phyloP scores from a whole-genome alignment of 2,113 vertebrate genomes.

The Lynx canadensis region DNA sequence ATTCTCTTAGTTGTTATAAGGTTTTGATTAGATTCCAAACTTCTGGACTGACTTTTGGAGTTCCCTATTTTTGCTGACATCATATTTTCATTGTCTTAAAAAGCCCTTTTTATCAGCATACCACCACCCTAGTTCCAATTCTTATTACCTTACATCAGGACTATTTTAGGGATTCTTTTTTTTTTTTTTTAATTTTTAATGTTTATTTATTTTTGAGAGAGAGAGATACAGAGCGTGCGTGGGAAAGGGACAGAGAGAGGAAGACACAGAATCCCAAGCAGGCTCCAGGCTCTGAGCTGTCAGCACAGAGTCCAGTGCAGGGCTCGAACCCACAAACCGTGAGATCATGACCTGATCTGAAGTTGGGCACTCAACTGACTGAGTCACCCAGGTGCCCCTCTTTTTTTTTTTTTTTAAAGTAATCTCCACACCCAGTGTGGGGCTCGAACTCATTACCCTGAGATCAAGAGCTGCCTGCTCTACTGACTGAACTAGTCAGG shows the following conservation, averaged over 20 bases:
- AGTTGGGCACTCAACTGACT: no score
- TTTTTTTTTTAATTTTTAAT: no score
- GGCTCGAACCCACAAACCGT: no score
- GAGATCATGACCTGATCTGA: no score
- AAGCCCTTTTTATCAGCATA: background rate
- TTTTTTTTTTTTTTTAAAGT: background rate
- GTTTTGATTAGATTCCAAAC: background rate
- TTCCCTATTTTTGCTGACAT: background rate
- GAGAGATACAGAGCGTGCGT: no score
- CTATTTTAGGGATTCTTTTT: background rate
- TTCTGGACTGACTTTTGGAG: background rate
- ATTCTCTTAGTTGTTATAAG: background rate
- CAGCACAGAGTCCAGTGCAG: no score
- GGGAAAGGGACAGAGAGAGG: no score
- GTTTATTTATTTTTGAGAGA: no score
- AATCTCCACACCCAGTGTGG: background rate
- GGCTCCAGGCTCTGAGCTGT: no score
- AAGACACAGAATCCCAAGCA: no score
- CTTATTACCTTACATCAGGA: background rate
- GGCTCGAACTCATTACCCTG: background rate
- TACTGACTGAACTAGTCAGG: background rate
- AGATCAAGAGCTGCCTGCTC: background rate
- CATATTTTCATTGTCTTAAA: background rate
- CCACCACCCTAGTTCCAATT: background rate
- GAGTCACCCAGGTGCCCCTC: no score